Conservation (phyloP, 2,888 invertebrate species). For the Litoditis marina region DNA sequence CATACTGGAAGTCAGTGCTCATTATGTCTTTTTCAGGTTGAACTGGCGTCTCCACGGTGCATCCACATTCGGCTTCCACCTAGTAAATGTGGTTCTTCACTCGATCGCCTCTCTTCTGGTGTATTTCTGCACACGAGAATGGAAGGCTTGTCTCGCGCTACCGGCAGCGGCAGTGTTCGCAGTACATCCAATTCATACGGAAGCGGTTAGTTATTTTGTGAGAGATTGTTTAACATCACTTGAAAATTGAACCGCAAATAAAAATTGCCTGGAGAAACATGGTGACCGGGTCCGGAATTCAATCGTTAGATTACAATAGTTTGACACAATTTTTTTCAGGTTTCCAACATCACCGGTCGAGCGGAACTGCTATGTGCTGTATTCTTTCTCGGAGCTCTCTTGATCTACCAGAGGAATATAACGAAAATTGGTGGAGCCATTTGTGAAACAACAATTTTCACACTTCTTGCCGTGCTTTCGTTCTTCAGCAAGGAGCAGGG, state of each 20-base stretch:
- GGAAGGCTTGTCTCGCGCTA: conserved; percentile 14
- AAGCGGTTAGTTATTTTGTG: conserved; percentile 70
- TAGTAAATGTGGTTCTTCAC: conserved; percentile 76
- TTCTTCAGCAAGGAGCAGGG: conserved; percentile 90
- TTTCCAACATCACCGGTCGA: conserved; percentile 85
- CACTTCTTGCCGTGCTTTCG: conserved; percentile 81
- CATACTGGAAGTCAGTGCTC: no score
- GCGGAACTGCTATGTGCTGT: conserved; percentile 83
- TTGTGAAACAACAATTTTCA: conserved; percentile 58
- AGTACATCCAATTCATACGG: conserved; percentile 87
- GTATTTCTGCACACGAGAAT: conserved; percentile 24
- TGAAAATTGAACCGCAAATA: no score
- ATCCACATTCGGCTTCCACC: conserved; percentile 69
- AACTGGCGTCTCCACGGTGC: conserved; percentile 68
- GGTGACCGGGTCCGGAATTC: no score
- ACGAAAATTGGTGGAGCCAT: not conserved
- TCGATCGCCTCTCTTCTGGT: conserved; percentile 67
- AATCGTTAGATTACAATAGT: not conserved
- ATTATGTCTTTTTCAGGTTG: conserved; percentile 63
- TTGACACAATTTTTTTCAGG: conserved; percentile 63
- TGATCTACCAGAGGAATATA: conserved; percentile 8
- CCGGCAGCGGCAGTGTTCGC: conserved; percentile 77
- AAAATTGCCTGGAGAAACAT: no score
- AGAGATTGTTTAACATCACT: not conserved
- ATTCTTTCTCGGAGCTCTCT: conserved; percentile 74